Percentiles rank a stretch among this genome's conserved stretches.
Conservation (phyloP, 2,797 vertebrate species). For the Atherinosoma microstoma region DNA sequence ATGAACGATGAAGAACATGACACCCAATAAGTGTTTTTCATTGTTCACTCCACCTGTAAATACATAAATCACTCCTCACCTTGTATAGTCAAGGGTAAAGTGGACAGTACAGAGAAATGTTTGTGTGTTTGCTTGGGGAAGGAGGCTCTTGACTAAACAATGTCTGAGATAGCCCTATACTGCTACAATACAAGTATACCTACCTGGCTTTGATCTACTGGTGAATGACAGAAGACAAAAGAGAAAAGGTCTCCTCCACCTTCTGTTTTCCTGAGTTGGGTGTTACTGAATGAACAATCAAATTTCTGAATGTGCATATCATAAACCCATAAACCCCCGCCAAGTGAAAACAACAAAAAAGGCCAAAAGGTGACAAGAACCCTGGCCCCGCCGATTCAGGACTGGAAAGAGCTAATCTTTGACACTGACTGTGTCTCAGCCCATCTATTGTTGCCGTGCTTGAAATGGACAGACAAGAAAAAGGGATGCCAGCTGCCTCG, state of each 20-base stretch:
- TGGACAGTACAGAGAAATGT: conserved; percentile 31
- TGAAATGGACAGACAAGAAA: conserved; percentile 31
- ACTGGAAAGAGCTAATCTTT: conserved; percentile 40
- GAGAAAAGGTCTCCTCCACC: neutral
- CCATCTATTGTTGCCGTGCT: conserved; percentile 56
- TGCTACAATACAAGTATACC: neutral
- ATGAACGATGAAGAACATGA: conserved; percentile 73
- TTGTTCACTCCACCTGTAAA: conserved; percentile 75
- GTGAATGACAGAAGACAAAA: neutral
- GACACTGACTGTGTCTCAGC: conserved; percentile 34
- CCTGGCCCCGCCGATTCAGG: neutral
- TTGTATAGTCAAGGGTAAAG: conserved; percentile 65
- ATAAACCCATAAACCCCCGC: neutral
- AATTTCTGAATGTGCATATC: neutral
- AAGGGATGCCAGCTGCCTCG: conserved; percentile 70
- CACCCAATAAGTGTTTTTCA: conserved; percentile 78
- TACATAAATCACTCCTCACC: conserved; percentile 69
- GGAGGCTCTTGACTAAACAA: conserved; percentile 8
- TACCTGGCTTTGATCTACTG: neutral
- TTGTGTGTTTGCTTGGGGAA: conserved; percentile 22
- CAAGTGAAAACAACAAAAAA: conserved; percentile 6
- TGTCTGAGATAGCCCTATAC: neutral
- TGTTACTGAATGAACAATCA: neutral
- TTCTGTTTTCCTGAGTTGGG: neutral
- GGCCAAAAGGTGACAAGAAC: conserved; percentile 43